Base-by-base conservation (phyloP, 2,888 invertebrate species). In the Brachylomia viminalis region DNA sequence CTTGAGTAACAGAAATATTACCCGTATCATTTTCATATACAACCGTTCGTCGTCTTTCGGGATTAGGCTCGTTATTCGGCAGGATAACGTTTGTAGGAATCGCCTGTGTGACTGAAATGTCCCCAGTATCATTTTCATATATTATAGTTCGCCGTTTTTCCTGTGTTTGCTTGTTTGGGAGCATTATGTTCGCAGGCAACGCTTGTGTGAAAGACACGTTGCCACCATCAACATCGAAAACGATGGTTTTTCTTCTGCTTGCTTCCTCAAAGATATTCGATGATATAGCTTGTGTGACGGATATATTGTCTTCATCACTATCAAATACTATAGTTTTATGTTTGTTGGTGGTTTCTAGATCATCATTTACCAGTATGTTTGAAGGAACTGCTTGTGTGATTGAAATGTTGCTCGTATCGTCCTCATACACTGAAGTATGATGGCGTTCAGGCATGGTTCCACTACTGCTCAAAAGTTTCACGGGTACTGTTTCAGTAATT, bases 221-320 rank as follows among this genome's bases (percentile, higher is more conserved):
- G 1, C 75, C 82, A 45, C 71, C 71, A 23, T 87, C 78, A 47
- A 86, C 80, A 38, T 88, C 85, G 64, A 80, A 88, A n/a, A 87
- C 70, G n/a, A 88, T 87, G 1, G 87, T 87, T 59, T 73, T 84
- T 15, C 83, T 78, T 77, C 81, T 86, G 27, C 64, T 67, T 38
- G 27, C n/a, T 27, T 74, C 49, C 33, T 49, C 56, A 30, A 87
- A 84, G 58, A 81, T 85, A 47, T 80, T 87, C 0, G 85, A 74
- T n/a, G 91, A 85, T 33, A 92, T 67, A 6, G 86, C 88, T 85
- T 92, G 87, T 1, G 92, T 91, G 23, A 92, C 77, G 15, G 91
- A 92, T n/a, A 92, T 83, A 65, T 92, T 81, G 0, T 87, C 88
- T 33, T 80, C 67, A 20, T 90, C 87, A 58, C 85, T 64, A 23